phyloP scores from a whole-genome alignment of 2,888 invertebrate genomes.

The Chromoteleia sp. region DNA sequence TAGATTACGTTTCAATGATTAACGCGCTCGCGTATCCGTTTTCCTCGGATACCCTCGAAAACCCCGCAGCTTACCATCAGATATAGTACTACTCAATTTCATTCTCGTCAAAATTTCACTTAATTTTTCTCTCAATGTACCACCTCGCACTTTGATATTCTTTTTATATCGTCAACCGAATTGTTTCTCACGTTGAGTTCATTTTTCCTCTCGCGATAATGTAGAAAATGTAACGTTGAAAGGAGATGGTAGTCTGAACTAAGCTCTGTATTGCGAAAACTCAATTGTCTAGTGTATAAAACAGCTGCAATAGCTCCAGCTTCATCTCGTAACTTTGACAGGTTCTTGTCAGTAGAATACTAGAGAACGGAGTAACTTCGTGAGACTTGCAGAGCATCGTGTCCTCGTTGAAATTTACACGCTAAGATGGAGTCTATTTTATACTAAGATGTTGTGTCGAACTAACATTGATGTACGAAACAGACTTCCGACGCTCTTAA shows the following conservation, averaged over 20 bases:
- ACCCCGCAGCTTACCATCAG: no score
- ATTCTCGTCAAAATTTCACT: no score
- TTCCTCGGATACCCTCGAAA: no score
- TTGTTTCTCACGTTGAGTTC: conserved; percentile 37
- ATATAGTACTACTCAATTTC: no score
- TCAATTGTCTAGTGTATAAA: conserved; percentile 62
- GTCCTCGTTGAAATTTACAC: conserved; percentile 58
- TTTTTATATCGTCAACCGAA: conserved; percentile 38
- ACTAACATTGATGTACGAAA: conserved; percentile 39
- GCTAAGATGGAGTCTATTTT: conserved; percentile 54
- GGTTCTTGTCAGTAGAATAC: conserved; percentile 61
- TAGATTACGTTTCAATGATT: no score
- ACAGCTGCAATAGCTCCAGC: conserved; percentile 57
- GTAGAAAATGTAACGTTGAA: conserved; percentile 32
- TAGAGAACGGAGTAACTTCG: conserved; percentile 57
- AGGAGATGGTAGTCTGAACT: conserved; percentile 41
- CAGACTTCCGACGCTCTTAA: conserved; percentile 18
- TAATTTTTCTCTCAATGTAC: no score
- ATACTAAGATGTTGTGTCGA: conserved; percentile 40
- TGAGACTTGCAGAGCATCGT: conserved; percentile 44
- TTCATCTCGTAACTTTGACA: conserved; percentile 67
- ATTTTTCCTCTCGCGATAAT: conserved; percentile 41
- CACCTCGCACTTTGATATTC: conserved; percentile 40
- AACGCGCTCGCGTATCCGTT: no score
- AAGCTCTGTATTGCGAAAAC: conserved; percentile 62